phyloP scores from a whole-genome alignment of 2,113 vertebrate species.

The Damaliscus lunatus region DNA sequence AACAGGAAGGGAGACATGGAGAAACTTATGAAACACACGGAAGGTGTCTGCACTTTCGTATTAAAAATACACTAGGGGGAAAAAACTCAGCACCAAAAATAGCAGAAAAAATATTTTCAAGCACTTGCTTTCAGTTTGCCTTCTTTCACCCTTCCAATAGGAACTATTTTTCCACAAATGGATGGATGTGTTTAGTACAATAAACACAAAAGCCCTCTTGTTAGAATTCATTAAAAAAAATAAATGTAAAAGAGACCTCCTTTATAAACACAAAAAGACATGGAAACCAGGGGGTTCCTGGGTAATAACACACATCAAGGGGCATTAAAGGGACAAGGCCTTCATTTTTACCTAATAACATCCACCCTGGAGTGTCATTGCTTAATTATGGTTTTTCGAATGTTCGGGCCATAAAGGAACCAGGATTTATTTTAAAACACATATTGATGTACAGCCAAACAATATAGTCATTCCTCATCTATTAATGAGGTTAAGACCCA shows the following conservation, averaged over 20 bases:
- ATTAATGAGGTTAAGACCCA: slow-evolving; percentile 48
- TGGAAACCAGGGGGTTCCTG: slow-evolving; percentile 43
- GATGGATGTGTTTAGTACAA: slow-evolving; percentile 41
- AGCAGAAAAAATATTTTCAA: slow-evolving; percentile 43
- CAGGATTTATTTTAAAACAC: slow-evolving; percentile 54
- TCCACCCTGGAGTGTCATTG: slow-evolving; percentile 65
- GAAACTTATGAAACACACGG: slow-evolving; percentile 60
- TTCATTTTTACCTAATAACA: slow-evolving; percentile 67
- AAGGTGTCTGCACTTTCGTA: slow-evolving; percentile 52
- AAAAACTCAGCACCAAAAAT: slow-evolving; percentile 23
- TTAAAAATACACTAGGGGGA: background rate
- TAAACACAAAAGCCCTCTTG: slow-evolving; percentile 62
- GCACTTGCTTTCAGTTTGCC: slow-evolving; percentile 3
- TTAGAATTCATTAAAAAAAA: slow-evolving; percentile 56
- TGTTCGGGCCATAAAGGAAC: slow-evolving; percentile 65
- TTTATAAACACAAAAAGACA: slow-evolving; percentile 66
- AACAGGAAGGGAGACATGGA: slow-evolving; percentile 40
- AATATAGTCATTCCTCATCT: slow-evolving; percentile 52
- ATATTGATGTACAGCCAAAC: slow-evolving; percentile 60
- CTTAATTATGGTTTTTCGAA: slow-evolving; percentile 68
- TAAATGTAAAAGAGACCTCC: slow-evolving; percentile 64
- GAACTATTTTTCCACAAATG: slow-evolving; percentile 2
- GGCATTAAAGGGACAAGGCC: slow-evolving; percentile 62
- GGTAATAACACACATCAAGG: slow-evolving; percentile 51
- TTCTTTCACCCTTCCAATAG: background rate